These are phyloP conservation scores for Danaus melanippus DNA, from an alignment of 1,140 invertebrate genomes.

Conservation along the genomic window DNA sequence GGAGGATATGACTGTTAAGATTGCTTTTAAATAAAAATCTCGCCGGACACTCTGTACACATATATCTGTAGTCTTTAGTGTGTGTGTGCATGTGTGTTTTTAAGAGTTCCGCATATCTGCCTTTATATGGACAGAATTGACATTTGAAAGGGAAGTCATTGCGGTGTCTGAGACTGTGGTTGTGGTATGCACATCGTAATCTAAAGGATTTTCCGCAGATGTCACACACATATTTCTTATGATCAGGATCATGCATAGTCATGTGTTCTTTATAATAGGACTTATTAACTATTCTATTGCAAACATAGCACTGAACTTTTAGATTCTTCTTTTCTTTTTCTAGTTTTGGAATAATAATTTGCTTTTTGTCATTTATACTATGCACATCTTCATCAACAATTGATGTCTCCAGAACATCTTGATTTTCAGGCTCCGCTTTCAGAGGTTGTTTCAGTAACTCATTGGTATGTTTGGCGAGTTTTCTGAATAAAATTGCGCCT, in stretches of 20 bases:
- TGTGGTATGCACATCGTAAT: conserved; percentile 51
- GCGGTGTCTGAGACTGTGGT: conserved; percentile 51
- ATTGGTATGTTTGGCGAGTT: conserved; percentile 30
- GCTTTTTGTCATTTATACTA: conserved; percentile 7
- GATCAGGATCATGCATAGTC: conserved; percentile 56
- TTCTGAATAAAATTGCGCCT: conserved; percentile 38
- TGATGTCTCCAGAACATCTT: conserved; percentile 14
- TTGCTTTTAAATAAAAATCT: conserved; percentile 70
- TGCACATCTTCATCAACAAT: conserved; percentile 6
- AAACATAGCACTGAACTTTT: conserved; percentile 53
- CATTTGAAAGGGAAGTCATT: conserved; percentile 60
- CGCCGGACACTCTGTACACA: conserved; percentile 70
- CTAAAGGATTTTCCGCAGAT: conserved; percentile 61
- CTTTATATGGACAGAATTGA: conserved; percentile 56
- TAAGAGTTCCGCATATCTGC: conserved; percentile 47
- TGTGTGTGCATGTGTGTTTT: conserved; percentile 69
- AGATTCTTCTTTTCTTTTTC: conserved; percentile 22
- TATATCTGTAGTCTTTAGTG: conserved; percentile 67
- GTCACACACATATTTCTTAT: conserved; percentile 57
- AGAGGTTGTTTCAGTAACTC: conserved; percentile 24
- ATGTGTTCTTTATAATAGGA: conserved; percentile 54
- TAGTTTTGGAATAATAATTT: conserved; percentile 21
- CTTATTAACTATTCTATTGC: conserved; percentile 48
- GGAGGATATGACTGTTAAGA: conserved; percentile 61
- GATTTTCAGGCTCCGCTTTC: conserved; percentile 26